Base-by-base conservation (phyloP, 2,888 invertebrate species). In the Erebia ligea region DNA sequence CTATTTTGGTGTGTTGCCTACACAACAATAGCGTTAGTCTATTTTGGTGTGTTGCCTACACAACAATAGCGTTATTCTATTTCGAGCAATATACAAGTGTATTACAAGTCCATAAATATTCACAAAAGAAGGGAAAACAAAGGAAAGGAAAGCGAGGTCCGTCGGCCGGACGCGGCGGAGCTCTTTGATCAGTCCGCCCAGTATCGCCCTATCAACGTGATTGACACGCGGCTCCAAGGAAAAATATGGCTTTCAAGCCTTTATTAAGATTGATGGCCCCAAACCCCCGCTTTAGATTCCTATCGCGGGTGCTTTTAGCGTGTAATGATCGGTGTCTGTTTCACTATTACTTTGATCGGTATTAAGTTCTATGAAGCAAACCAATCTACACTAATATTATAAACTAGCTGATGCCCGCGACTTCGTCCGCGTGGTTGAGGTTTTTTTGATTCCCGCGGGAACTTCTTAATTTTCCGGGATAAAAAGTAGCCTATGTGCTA, bases 241-340 rank as follows among this genome's bases (percentile, higher is more conserved):
- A 90, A 90, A 91, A 90, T 90, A 89, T 89, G 83, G 84, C 89
- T 87, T 86, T 83, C 85, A 82, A 82, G 81, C 82, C 77, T 82
- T 86, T 87, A 91, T 91, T 86, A 87, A 89, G 91, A 91, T 91
- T 91, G 91, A 92, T 92, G 82, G 82, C 73, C 78, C 80, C 68
- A 74, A 6, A 8, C 19, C 45, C 19, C 45, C 61, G 67, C 73
- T 72, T 72, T 69, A 68, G 74, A 74, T 75, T 68, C 61, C 75
- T 71, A 71, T 75, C 73, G 73, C 70, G 68, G 69, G 48, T 42
- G 74, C 75, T 76, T 75, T 75, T 75, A 76, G 21, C 74, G 67
- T 74, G 70, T 71, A 74, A 74, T 68, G 70, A 70, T 68, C 25
- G 67, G 54, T 70, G 69, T 69, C 34, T 74, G 56, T 69, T 69